A percentile compares a stretch with the other conserved stretches of the same genome.
These are phyloP conservation scores for Rhynchophorus ferrugineus DNA, from an alignment of 1,140 invertebrate species.

Conservation along the genomic window DNA sequence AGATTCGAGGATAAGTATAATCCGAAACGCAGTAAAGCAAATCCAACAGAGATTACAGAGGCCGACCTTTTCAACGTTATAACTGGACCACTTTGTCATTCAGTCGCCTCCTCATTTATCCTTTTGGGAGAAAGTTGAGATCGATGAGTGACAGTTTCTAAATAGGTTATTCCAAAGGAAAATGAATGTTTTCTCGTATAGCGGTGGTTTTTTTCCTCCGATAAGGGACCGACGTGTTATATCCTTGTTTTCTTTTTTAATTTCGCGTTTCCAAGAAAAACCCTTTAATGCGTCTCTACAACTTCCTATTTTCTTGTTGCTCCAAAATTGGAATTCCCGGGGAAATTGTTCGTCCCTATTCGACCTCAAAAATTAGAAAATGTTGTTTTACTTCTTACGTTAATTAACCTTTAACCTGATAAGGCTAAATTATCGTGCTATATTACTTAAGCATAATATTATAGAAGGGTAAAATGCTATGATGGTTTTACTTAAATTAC, in stretches of 20 bases:
- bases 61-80: conserved; percentile 11
- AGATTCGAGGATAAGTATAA: conserved; percentile 13
- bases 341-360: too few species aligned
- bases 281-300: too few species aligned
- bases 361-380: too few species aligned
- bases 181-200: conserved; percentile 1
- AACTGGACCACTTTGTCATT: conserved; percentile 12
- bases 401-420: too few species aligned
- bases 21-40: conserved; percentile 5
- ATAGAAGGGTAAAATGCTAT: too few species aligned
- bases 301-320: too few species aligned
- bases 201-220: not conserved
- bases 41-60: conserved; percentile 13
- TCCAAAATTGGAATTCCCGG: too few species aligned
- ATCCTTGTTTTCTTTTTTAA: conserved; percentile 1
- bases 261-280: too few species aligned
- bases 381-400: too few species aligned
- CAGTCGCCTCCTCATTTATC: conserved; percentile 8
- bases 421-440: too few species aligned
- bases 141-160: conserved; percentile 14
- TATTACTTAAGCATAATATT: too few species aligned
- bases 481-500: too few species aligned
- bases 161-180: conserved; percentile 7
- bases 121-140: conserved; percentile 2
- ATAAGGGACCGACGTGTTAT: not conserved